Base-by-base conservation (phyloP, 2,797 vertebrate species). In the Coregonus suidteri region DNA sequence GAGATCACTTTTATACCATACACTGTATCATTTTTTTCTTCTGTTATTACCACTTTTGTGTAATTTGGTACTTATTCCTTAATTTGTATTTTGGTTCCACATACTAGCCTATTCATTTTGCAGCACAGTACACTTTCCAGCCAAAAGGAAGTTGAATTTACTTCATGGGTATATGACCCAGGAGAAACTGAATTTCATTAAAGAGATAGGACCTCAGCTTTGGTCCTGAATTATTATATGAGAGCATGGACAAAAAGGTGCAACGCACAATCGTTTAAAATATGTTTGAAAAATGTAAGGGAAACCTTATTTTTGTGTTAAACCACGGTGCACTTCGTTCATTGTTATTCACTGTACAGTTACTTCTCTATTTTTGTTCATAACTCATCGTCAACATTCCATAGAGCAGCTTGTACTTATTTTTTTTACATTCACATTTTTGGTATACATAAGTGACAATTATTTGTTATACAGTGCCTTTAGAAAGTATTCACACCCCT, bases 391-490 rank as follows among this genome's bases (percentile, higher is more conserved):
- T 69, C 5, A 37, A 84, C 84, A 83, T 90, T 89, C 85, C 87
- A 85, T 54, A 0, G 56, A 79, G 78, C 74, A 6, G 15, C 71
- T 79, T 72, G 5, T 30, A n/a, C 75, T 81, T 34, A 14, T 75
- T 59, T 47, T 72, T 73, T 51, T 79, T 51, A 51, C 30, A 51
- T 78, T 80, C 71, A 62, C 62, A 70, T 31, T 25, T 72, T 70
- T 77, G 78, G 76, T 72, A 11, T 79, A 64, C 59, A 1, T 3
- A 34, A 81, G 41, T 37, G 72, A 73, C 15, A 0, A 20, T 77
- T 86, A 1, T 91, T 86, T 47, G 41, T 91, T 91, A 89, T 90
- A 0, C 88, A 86, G 9, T 47, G 41, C 41, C 2, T 47, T 47
- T 47, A 47, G 9, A 47, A 35, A 9, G 41, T 47, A 47, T 47